Percentiles rank a stretch among this genome's conserved stretches.
phyloP scores from a whole-genome alignment of 2,888 invertebrate species.

The Drosophila picticornis region DNA sequence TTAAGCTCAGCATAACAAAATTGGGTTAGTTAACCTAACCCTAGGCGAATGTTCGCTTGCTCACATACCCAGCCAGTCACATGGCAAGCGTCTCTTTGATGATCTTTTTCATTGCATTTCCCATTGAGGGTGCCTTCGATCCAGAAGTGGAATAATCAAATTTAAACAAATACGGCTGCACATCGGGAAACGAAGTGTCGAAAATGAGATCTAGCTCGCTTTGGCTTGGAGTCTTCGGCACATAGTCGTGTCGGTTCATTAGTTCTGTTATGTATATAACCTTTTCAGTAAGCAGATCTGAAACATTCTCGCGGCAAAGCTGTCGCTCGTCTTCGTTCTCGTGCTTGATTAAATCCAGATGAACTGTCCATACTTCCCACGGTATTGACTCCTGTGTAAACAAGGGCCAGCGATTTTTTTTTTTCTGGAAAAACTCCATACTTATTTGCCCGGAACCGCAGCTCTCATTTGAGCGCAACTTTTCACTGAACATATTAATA shows the following conservation, averaged over 20 bases:
- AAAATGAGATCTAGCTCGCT: slow-evolving; percentile 97
- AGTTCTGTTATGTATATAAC: slow-evolving; percentile 97
- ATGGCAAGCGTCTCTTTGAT: slow-evolving; percentile 93
- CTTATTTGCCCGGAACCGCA: slow-evolving; percentile 94
- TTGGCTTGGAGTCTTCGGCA: slow-evolving; percentile 97
- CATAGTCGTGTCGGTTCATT: slow-evolving; percentile 97
- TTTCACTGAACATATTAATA: slow-evolving; percentile 92
- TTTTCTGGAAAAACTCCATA: slow-evolving; percentile 97
- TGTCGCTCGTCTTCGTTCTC: slow-evolving; percentile 95
- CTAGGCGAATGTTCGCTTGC: neutral
- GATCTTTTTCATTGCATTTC: slow-evolving; percentile 95
- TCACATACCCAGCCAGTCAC: slow-evolving; percentile 86
- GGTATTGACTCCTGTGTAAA: slow-evolving; percentile 96
- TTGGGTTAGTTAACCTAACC: neutral
- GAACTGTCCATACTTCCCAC: slow-evolving; percentile 99
- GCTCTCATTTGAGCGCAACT: slow-evolving; percentile 90
- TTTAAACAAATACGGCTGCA: slow-evolving; percentile 98
- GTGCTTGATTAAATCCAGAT: slow-evolving; percentile 94
- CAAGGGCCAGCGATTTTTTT: slow-evolving; percentile 93
- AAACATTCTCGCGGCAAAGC: slow-evolving; percentile 94
- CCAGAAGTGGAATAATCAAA: slow-evolving; percentile 93
- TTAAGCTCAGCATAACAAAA: neutral
- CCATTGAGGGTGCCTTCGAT: slow-evolving; percentile 92
- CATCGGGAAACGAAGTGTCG: slow-evolving; percentile 96
- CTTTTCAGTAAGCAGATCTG: slow-evolving; percentile 95